Base-by-base conservation (phyloP, 1,140 invertebrate species). In the Drosophila ficusphila region DNA sequence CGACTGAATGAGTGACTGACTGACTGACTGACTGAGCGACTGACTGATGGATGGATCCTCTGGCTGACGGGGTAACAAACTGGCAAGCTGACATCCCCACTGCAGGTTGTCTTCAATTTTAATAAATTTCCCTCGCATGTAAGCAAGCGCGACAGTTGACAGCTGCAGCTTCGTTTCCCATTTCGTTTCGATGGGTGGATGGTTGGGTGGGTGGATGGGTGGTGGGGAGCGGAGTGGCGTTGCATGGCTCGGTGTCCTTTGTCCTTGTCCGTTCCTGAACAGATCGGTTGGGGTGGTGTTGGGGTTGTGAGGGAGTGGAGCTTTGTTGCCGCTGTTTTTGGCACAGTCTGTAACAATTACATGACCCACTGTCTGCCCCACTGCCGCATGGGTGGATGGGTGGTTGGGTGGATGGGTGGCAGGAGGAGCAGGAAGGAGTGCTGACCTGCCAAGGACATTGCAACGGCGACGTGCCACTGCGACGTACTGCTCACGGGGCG, bases 81-180 rank as follows among this genome's bases (percentile, higher is more conserved):
- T 73, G 76, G 57, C 62, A 64, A 52, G 31, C 25, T 46, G 64
- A 53, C 34, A 29, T 46, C 46, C 36, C 46, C 36, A 67, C 12
- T 61, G 69, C 65, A 58, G 76, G 81, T 60, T 86, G 81, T 86
- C 57, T 86, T 85, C 81, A 65, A 69, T 79, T 86, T 86, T 81
- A 85, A 85, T 85, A 86, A 86, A 81, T 85, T 79, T 79, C 44
- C 72, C 76, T 7, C 64, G 49, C 76, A 86, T 85, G 76, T 71
- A 75, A 76, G 79, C 76, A 69, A 76, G 81, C 60, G 81, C 81
- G 76, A 86, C 81, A 85, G 76, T 79, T 85, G 79, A 81, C 79
- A 86, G 78, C 53, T 56, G 48, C 53, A 61, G 36, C 52, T 52
- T 61, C 56, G 23, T 29, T 29, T 56, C 33, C 52, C 44, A 36